phyloP scores from a whole-genome alignment of 1,140 invertebrate species.

The Leptestheria dahalacensis region DNA sequence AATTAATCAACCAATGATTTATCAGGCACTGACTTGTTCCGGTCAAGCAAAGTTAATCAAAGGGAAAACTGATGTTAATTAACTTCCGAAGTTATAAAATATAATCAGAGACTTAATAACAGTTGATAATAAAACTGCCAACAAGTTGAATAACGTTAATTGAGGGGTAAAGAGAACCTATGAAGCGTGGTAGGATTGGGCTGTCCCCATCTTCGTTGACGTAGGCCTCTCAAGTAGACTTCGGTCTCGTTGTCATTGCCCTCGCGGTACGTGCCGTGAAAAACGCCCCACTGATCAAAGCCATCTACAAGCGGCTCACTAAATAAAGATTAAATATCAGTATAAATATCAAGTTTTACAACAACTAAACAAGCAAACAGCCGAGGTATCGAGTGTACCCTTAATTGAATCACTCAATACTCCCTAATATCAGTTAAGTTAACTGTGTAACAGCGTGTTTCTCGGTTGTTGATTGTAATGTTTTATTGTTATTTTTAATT shows the following conservation, averaged over 20 bases:
- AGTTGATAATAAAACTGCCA: too few relatives aligned
- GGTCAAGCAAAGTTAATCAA: too few relatives aligned
- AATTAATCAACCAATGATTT: too few relatives aligned
- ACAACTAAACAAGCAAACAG: slow-evolving; percentile 4
- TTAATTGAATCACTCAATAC: background rate
- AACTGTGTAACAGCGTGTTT: too few relatives aligned
- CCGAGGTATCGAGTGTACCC: too few relatives aligned
- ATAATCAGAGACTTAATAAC: slow-evolving; percentile 28
- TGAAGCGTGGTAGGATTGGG: slow-evolving; percentile 17
- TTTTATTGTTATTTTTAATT: too few relatives aligned
- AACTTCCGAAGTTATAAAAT: background rate
- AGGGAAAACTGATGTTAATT: too few relatives aligned
- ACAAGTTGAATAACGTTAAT: too few relatives aligned
- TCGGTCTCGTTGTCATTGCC: slow-evolving; percentile 23
- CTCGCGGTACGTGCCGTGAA: slow-evolving; percentile 28
- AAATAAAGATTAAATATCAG: slow-evolving; percentile 18
- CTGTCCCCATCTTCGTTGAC: slow-evolving; percentile 33
- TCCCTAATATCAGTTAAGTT: background rate
- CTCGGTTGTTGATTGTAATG: too few relatives aligned
- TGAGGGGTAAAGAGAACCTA: too few relatives aligned
- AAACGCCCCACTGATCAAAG: slow-evolving; percentile 37
- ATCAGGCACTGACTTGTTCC: too few relatives aligned
- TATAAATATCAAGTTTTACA: background rate
- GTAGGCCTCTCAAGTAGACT: slow-evolving; percentile 34
- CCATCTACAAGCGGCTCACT: slow-evolving; percentile 23